Evolutionary conservation across 2,113 vertebrate genomes (phyloP), one percentile per base, ranked within the genome.

Genomic region (Ictalurus punctatus): DNA sequence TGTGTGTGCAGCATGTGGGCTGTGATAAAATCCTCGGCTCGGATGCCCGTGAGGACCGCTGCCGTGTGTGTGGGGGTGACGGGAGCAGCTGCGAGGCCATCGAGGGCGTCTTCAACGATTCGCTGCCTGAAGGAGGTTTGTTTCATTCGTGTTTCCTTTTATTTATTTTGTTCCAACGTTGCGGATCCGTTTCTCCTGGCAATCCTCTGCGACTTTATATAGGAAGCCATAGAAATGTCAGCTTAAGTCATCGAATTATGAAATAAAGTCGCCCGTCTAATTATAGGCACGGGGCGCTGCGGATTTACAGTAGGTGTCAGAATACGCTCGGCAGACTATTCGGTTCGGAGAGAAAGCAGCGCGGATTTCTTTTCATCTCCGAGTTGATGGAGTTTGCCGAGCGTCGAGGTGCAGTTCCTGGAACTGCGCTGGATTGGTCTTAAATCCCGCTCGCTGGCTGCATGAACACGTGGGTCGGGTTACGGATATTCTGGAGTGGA

Each of bases 1-100:
- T 65, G 23, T 86, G 21, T 54, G 25, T 88, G 4, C 93, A 99
- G 98, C 98, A 99, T 0, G 98, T 99, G 85, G 98, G 98, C 91
- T 99, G 98, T 0, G 98, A 99, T 93, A 97, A 97, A 7, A 94
- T 98, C 89, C 96, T 99, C 73, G 97, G 97, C 93, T 99, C 98
- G 0, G 98, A 98, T 65, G 92, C 96, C 0, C 96, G 97, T 7
- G 98, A 99, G 89, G 98, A 99, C 93, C 98, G 97, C 88, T 99
- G 98, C 84, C 95, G 98, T 0, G 94, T 97, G 84, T 99, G 98
- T 0, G 98, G 97, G 25, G 98, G 98, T 0, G 98, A 99, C 0
- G 98, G 98, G 56, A 98, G 96, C 93, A 95, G 96, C 95, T 99
- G 98, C 0, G 95, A 96, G 93, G 97, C 97, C 88, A 93, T 98